Conservation (phyloP, 2,888 invertebrate genomes). For the Proisotoma minuta region DNA sequence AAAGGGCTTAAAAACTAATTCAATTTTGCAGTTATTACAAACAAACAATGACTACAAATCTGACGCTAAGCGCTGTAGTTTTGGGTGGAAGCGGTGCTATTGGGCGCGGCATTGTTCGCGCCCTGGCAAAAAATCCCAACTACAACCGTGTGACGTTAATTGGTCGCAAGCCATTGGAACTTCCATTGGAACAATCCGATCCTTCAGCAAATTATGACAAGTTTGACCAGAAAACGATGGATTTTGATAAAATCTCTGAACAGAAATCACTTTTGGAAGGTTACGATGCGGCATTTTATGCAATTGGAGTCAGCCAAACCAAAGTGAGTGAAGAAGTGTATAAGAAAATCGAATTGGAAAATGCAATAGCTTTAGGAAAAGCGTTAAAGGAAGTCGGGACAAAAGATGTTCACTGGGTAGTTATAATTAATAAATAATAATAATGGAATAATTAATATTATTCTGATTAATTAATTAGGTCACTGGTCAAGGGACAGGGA, state of each 20-base stretch:
- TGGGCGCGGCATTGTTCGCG: conserved; percentile 53
- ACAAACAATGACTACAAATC: too few species aligned
- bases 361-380: conserved; percentile 1
- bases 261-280: conserved; percentile 50
- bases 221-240: conserved; percentile 52
- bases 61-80: too few species aligned
- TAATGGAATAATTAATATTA: too few species aligned
- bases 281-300: conserved; percentile 48
- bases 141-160: conserved; percentile 52
- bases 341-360: conserved; percentile 7
- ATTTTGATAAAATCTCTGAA: conserved; percentile 54
- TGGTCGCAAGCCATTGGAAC: conserved; percentile 51
- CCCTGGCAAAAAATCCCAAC: conserved; percentile 49
- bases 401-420: conserved; percentile 4
- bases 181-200: background rate
- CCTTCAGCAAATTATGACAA: conserved; percentile 24
- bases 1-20: too few species aligned
- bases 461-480: too few species aligned
- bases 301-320: conserved; percentile 47
- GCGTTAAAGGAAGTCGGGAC: background rate
- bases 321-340: background rate
- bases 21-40: too few species aligned
- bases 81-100: conserved; percentile 55
- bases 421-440: too few species aligned
- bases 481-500: conserved; percentile 52